A percentile compares a stretch with the other conserved stretches of the same genome.
phyloP scores from a whole-genome alignment of 1,140 invertebrate genomes.

The Leptinotarsa lineolata region DNA sequence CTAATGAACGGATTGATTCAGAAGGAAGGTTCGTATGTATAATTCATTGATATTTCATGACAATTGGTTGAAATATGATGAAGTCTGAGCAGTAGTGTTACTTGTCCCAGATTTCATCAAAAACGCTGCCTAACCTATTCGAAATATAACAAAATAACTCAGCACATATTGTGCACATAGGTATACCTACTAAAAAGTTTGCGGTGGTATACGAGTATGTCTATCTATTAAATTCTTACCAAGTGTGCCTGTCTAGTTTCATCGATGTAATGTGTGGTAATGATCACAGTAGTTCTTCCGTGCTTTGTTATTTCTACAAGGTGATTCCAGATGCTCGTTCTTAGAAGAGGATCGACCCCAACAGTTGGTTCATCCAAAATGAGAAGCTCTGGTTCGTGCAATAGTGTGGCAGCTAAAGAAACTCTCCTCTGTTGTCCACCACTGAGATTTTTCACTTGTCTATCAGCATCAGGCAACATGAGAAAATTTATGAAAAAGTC shows the following conservation, averaged over 20 bases:
- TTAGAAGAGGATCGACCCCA: constrained; percentile 90
- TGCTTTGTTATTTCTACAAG: constrained; percentile 84
- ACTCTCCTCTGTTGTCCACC: constrained; percentile 90
- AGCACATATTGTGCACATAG: too few species aligned
- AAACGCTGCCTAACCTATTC: too few species aligned
- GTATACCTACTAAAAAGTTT: too few species aligned
- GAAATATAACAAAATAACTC: too few species aligned
- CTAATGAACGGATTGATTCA: too few species aligned
- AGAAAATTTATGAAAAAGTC: constrained; percentile 81
- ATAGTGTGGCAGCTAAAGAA: constrained; percentile 82
- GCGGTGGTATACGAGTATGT: too few species aligned
- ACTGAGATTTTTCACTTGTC: constrained; percentile 75
- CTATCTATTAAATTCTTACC: constrained; percentile 57
- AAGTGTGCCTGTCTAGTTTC: constrained; percentile 89
- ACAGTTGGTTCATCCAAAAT: constrained; percentile 95
- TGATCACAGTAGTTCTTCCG: constrained; percentile 90
- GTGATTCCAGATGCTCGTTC: constrained; percentile 95
- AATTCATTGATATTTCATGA: too few species aligned
- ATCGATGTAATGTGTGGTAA: constrained; percentile 98
- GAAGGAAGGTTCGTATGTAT: too few species aligned
- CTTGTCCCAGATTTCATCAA: too few species aligned
- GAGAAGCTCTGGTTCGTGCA: constrained; percentile 87
- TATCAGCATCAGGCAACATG: constrained; percentile 68
- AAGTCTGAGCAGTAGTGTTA: too few species aligned
- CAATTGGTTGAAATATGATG: too few species aligned